Evolutionary conservation across 1,140 invertebrate species (phyloP), one percentile per base, ranked within the genome.

Genomic region (Drosophila malerkotliana): DNA sequence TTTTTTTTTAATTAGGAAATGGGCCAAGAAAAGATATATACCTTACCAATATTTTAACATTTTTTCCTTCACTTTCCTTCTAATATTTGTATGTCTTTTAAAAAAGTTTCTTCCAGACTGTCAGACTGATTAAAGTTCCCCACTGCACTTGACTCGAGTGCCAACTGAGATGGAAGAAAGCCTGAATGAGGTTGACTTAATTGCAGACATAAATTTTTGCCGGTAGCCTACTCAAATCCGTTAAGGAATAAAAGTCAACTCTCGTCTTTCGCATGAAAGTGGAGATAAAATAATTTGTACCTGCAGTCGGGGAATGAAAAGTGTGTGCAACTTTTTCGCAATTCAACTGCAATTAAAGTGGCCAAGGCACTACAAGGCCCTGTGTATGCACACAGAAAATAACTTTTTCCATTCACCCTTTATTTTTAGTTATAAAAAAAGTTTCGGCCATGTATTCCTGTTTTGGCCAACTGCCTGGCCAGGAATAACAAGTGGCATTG

Each of bases 351-450:
- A 44, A 44, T 44, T 18, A 44, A 44, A 44, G n/a, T 24, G 4
- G 15, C 37, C 59, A 64, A 53, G 60, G 47, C 30, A 41, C 18
- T 34, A 53, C 41, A 56, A 66, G 55, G 21, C 21, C 21, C 21
- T 21, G 63, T 44, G 47, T 44, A 56, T 62, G 44, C 37, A 51
- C 52, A 57, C 32, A 34, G 26, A 39, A 48, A 58, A 59, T 32
- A 18, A 44, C 21, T 45, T 26, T 62, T 66, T 55, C 26, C 26
- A 15, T 47, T 21, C 9, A 15, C 3, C 15, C 12, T 39, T 18
- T 21, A 56, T 69, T 87, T 87, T 79, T 88, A 88, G 88, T 87
- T 88, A 87, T 88, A 87, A 88, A 87, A 85, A 88, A 87, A 87
- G 83, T 78, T 76, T 76, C 45, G 48, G 51, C 10, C 39, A 54